These are phyloP conservation scores for Napeogenes sylphis DNA, from an alignment of 2,888 invertebrate genomes.

Conservation along the genomic window DNA sequence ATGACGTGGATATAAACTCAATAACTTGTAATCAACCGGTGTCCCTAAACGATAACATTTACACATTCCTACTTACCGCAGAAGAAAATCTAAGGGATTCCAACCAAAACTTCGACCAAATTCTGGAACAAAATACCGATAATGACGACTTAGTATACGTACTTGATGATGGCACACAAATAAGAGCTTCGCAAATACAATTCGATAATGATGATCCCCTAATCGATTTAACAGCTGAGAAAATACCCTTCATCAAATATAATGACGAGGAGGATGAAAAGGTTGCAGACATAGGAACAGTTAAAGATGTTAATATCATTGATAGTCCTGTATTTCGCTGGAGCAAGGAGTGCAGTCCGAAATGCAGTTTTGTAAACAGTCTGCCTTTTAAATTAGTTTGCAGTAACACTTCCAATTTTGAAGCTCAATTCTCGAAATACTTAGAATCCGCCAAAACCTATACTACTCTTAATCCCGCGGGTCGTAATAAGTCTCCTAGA, in stretches of 20 bases:
- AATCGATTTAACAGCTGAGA: conserved; percentile 58
- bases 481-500: conserved; percentile 54
- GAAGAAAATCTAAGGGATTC: conserved; percentile 45
- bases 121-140: conserved; percentile 38
- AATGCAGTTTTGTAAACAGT: conserved; percentile 55
- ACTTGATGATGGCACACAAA: conserved; percentile 68
- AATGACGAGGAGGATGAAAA: conserved; percentile 44
- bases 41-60: conserved; percentile 60
- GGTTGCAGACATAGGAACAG: conserved; percentile 38
- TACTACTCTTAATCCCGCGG: conserved; percentile 47
- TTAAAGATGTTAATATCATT: conserved; percentile 53
- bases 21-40: conserved; percentile 64
- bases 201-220: conserved; percentile 68
- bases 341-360: conserved; percentile 50
- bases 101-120: conserved; percentile 41
- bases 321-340: conserved; percentile 57
- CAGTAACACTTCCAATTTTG: conserved; percentile 59
- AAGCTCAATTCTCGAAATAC: conserved; percentile 64
- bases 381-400: conserved; percentile 65
- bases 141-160: conserved; percentile 56
- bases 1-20: conserved; percentile 62
- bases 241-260: conserved; percentile 63
- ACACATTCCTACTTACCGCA: conserved; percentile 58
- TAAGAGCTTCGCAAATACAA: conserved; percentile 69
- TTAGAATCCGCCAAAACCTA: conserved; percentile 56